Conservation (phyloP, 2,113 vertebrate genomes). For the Platysteira castanea region DNA sequence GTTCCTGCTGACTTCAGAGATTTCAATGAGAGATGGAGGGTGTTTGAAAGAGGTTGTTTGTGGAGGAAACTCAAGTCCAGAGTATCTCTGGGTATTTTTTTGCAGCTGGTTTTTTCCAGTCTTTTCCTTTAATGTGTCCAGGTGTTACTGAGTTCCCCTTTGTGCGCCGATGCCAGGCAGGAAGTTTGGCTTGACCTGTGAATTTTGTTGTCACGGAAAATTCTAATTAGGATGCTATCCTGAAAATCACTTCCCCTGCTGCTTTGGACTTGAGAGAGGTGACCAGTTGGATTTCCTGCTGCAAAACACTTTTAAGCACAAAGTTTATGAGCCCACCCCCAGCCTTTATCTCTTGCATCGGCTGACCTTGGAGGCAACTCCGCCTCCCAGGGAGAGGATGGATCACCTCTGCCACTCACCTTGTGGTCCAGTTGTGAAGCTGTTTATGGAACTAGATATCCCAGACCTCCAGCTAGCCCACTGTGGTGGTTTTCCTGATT, state of each 20-base stretch:
- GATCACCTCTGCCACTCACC: not conserved
- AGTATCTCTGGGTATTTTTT: not conserved
- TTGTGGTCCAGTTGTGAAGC: not conserved
- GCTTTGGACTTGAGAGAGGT: not conserved
- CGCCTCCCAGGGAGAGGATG: not conserved
- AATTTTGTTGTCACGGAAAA: not conserved
- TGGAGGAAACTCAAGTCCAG: not conserved
- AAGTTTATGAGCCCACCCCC: not conserved
- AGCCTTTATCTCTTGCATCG: not conserved
- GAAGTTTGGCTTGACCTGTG: not conserved
- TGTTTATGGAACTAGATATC: not conserved
- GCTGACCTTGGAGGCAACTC: not conserved
- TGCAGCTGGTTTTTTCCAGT: not conserved
- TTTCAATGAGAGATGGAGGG: slow-evolving; percentile 49
- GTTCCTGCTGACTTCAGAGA: slow-evolving; percentile 40
- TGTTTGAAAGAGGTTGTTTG: not conserved
- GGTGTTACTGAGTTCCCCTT: not conserved
- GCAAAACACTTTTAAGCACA: not conserved
- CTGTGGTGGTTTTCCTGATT: not conserved
- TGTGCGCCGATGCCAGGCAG: fast-evolving
- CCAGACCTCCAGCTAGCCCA: not conserved
- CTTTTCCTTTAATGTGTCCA: not conserved
- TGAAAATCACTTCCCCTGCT: not conserved
- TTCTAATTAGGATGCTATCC: not conserved
- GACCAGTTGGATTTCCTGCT: not conserved